Base-by-base conservation (phyloP, 2,113 vertebrate species). In the Gobius niger region DNA sequence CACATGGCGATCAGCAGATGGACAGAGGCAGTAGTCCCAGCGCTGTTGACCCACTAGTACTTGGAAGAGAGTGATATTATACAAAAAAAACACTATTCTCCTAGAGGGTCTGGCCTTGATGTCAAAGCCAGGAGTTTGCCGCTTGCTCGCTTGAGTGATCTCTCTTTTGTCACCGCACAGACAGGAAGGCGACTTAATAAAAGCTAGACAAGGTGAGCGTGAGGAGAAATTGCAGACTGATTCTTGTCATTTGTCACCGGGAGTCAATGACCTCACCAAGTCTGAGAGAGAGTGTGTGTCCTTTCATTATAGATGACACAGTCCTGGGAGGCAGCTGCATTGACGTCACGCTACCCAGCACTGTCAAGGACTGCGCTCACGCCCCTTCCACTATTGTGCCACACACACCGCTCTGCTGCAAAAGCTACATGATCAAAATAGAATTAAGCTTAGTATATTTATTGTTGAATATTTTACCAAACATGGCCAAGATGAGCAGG, bases 301-400 rank as follows among this genome's bases (percentile, higher is more conserved):
- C 76, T 85, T 90, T 86, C 82, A 83, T 88, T 85, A 88, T 87
- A 87, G 83, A 87, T 85, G 82, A 84, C 85, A 86, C 73, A 82
- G 87, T 88, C 86, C 89, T 85, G 83, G 81, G 86, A 88, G 89
- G 86, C 85, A 86, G 83, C 86, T 84, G 87, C 89, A 87, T 87
- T 89, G 87, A 90, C 89, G 87, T 90, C 89, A 90, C 34, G 61
- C 63, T 83, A 82, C 73, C 82, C 76, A 73, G 74, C 16, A 18
- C 82, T 14, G 72, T 86, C 82, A 66, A 70, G 82, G 60, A 78
- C 75, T 44, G 13, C 44, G 41, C 65, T 53, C 53, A 40, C 53
- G 18, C 65, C 24, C 24, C 24, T 24, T 24, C 24, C 24, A 24
- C 24, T 2, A 24, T 24, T 24, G 24, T 24, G 24, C 24, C 24